Evolutionary conservation across 1,140 invertebrate species (phyloP).

Genomic region (Lepeophtheirus salmonis): DNA sequence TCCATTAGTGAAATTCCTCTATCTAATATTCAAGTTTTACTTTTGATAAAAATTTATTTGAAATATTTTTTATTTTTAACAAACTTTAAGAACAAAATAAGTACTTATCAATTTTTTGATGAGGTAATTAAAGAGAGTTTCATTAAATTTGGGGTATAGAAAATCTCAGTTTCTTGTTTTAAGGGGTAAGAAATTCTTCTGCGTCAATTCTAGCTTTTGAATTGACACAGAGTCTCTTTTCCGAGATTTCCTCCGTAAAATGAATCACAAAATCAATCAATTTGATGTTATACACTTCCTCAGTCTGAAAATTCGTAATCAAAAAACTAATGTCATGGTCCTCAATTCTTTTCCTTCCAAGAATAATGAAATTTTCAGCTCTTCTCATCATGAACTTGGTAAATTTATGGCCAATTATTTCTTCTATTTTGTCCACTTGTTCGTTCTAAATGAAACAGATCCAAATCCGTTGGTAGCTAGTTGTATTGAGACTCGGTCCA

Average conservation of each 20-base stretch:
- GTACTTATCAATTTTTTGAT: too few relatives aligned
- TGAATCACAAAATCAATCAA: conserved; percentile 98
- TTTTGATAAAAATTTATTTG: too few relatives aligned
- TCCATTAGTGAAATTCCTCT: too few relatives aligned
- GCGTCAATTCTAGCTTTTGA: conserved; percentile 92
- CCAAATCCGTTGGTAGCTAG: too few relatives aligned
- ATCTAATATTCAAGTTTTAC: too few relatives aligned
- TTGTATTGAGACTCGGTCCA: too few relatives aligned
- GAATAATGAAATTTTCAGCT: conserved; percentile 92
- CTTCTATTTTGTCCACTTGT: conserved; percentile 95
- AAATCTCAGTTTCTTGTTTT: too few relatives aligned
- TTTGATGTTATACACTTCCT: conserved; percentile 99
- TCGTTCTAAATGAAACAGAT: conserved; percentile 83
- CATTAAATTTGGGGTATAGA: too few relatives aligned
- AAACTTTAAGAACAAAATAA: too few relatives aligned
- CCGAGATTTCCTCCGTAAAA: conserved; percentile 99
- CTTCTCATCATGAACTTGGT: conserved; percentile 95
- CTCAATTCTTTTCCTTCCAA: conserved; percentile 85
- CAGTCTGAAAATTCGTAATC: conserved; percentile 97
- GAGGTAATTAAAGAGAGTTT: too few relatives aligned
- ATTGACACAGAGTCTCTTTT: conserved; percentile 98
- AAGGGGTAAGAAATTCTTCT: conserved; percentile 97
- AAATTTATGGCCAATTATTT: conserved; percentile 97
- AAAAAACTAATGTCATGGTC: conserved; percentile 98
- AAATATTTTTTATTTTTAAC: too few relatives aligned